Base-by-base conservation (phyloP, 2,113 vertebrate species). In the Mixornis gularis region DNA sequence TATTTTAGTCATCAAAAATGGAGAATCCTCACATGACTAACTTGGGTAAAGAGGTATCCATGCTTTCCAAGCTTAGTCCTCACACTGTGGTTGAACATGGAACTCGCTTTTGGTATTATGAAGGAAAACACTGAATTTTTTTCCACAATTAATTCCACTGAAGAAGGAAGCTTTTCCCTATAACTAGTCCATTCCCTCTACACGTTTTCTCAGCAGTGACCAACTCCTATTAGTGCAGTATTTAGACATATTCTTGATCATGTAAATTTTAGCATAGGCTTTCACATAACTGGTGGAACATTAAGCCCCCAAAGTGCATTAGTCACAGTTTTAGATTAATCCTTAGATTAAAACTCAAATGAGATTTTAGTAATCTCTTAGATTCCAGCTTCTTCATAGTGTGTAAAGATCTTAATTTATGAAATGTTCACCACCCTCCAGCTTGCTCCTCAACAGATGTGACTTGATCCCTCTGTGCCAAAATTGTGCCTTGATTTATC, bases 271-370 rank as follows among this genome's bases (percentile, higher is more conserved):
- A 83, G 24, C 38, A 53, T 69, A 85, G 29, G 21, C 5, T 82
- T 87, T 94, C 91, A 76, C 13, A 3, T 72, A 85, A 89, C 29
- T 72, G 6, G 8, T 87, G 40, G 38, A 92, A 82, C 44, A 88
- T 34, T 40, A 46, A 73, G 12, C 40, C n/a, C 6, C 8, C 21
- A 51, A 79, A 84, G 16, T 48, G 49, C 53, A 68, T 95, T 87
- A 77, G 81, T 87, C 58, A 89, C 34, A 62, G 41, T 76, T 89
- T 89, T 94, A 77, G 66, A 79, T 82, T 69, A 68, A 87, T 77
- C 55, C 27, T 85, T 77, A 76, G 38, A 74, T 78, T 64, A 91
- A 89, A 71, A 26, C 43, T 87, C 72, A 94, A 70, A 78, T 78
- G n/a, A 78, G 21, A 17, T 66, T 94, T 91, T 74, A 79, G 12